phyloP scores from a whole-genome alignment of 2,888 invertebrate genomes.

The Eupithecia pulchellata region DNA sequence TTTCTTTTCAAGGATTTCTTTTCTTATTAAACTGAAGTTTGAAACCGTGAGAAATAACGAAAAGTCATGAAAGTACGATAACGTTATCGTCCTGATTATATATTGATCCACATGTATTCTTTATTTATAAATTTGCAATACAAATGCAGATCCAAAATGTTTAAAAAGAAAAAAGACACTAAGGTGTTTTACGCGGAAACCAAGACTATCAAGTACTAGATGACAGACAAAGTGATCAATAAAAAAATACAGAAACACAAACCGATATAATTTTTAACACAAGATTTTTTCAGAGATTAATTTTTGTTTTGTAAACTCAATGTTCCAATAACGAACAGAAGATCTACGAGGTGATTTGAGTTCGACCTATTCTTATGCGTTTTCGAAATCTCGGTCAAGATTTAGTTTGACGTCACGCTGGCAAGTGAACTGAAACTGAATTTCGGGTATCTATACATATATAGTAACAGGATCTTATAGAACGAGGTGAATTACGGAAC shows the following conservation, averaged over 20 bases:
- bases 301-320: background rate
- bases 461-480: background rate
- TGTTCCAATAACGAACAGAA: background rate
- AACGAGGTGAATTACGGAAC: background rate
- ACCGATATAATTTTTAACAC: background rate
- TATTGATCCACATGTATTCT: too few relatives aligned
- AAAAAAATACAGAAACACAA: background rate
- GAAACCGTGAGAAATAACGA: too few relatives aligned
- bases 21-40: too few relatives aligned
- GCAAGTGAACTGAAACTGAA: conserved; percentile 13
- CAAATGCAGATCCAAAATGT: too few relatives aligned
- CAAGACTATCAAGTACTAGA: too few relatives aligned
- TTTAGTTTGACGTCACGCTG: conserved; percentile 39
- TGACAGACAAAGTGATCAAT: too few relatives aligned
- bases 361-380: background rate
- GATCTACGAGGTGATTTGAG: background rate
- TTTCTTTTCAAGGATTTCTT: background rate
- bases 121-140: too few relatives aligned
- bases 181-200: too few relatives aligned
- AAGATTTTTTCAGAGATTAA: background rate
- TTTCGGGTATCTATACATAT: background rate
- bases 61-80: too few relatives aligned
- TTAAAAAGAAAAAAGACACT: too few relatives aligned
- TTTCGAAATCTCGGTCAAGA: conserved; percentile 39
- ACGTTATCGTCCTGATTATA: too few relatives aligned